Base-by-base conservation (phyloP, 2,113 vertebrate genomes). In the Rana temporaria region DNA sequence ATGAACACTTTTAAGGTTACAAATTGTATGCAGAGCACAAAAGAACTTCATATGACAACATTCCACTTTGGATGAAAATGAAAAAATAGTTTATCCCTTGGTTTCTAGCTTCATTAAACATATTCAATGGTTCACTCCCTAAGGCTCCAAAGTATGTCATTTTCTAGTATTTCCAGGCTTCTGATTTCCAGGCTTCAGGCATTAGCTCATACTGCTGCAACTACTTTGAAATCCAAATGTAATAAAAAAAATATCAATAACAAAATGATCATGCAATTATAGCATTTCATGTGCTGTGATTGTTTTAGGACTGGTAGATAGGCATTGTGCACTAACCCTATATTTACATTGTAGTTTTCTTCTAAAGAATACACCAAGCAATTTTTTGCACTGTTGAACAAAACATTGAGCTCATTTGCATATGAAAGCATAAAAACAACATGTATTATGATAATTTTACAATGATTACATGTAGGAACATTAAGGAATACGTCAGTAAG, bases 51-150 rank as follows among this genome's bases (percentile, higher is more conserved):
- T 60, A 70, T 70, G 53, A 68, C 20, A 69, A 60, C 65, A 79
- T 69, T 79, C 65, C 30, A 59, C 55, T 79, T 79, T 38, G 55
- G 32, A 16, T 38, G 48, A 68, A 69, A 65, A 78, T 53, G 14
- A 52, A 63, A 65, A 65, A 77, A 48, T 60, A 68, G 64, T 68
- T 69, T 70, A 69, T 79, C 78, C 16, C 56, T 79, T n/a, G 22
- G 65, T 69, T 79, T 69, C 78, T 57, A 79, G 65, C 78, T 79
- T 79, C 78, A 79, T 69, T 79, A 79, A 79, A 59, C 66, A 60
- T 69, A 79, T 69, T 79, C 53, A 79, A 38, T 79, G 67, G 65
- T 60, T 79, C 55, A 79, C 55, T 60, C 66, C 78, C 66, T 22
- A 79, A 70, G 66, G 78, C 78, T 60, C 78, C 65, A 69, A 78